A percentile compares a stretch with the other conserved stretches of the same genome.
Conservation (phyloP, 2,113 vertebrate genomes). For the Collichthys lucidus region DNA sequence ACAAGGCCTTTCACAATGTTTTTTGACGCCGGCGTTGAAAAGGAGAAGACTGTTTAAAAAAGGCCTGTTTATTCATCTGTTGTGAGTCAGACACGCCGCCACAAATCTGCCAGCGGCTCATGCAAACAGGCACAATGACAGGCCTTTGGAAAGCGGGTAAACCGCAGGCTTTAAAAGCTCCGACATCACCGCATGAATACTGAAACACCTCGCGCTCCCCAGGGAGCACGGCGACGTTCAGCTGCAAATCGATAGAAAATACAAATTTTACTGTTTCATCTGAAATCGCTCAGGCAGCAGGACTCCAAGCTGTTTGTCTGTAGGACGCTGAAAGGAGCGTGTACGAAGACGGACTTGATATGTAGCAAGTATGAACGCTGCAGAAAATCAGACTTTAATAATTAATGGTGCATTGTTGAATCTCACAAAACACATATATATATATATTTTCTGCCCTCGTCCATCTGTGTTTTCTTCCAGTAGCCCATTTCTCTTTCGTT, state of each 20-base stretch:
- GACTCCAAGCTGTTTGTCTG: neutral
- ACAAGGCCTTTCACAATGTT: conserved; percentile 9
- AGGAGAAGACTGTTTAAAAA: conserved; percentile 42
- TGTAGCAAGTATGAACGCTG: neutral
- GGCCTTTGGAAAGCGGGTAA: conserved; percentile 44
- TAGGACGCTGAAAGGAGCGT: neutral
- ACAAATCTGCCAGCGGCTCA: conserved; percentile 42
- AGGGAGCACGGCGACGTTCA: neutral
- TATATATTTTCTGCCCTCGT: too few species aligned
- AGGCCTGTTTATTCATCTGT: conserved; percentile 46
- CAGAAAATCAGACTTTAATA: neutral
- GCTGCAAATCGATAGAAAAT: conserved; percentile 19
- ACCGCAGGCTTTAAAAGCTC: conserved; percentile 28
- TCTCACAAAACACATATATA: too few species aligned
- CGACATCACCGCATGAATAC: conserved; percentile 40
- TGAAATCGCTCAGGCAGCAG: neutral
- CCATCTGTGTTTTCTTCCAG: too few species aligned
- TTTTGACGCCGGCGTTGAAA: neutral
- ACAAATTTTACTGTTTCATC: conserved; percentile 20
- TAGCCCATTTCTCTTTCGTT: too few species aligned
- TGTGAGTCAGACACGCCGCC: conserved; percentile 26
- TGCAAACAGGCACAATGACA: conserved; percentile 55
- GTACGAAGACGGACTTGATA: too few species aligned
- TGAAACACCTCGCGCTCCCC: conserved; percentile 18
- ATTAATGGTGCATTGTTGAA: too few species aligned